Percentiles rank a stretch among this genome's conserved stretches.
Evolutionary conservation across 1,140 invertebrate genomes (phyloP).

Genomic region (Sipha flava): DNA sequence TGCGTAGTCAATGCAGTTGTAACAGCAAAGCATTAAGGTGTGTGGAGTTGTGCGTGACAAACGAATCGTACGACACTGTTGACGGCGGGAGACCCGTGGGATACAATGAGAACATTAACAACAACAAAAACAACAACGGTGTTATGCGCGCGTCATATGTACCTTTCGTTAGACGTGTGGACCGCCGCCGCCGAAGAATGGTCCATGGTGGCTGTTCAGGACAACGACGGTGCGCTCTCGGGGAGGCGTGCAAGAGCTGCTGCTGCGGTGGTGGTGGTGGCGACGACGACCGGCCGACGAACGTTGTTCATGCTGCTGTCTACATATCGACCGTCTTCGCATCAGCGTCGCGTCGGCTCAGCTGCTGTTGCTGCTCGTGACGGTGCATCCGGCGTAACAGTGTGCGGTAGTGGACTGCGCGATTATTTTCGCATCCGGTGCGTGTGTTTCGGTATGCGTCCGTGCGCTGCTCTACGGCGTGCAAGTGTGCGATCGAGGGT

Average conservation of each 20-base stretch:
- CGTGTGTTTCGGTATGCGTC: too few relatives aligned
- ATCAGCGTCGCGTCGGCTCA: neutral
- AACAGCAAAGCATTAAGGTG: too few relatives aligned
- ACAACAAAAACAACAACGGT: too few relatives aligned
- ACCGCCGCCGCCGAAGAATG: neutral
- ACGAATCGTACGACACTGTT: too few relatives aligned
- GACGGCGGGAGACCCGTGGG: too few relatives aligned
- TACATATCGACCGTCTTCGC: neutral
- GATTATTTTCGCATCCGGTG: neutral
- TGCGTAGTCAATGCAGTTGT: too few relatives aligned
- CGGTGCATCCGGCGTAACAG: neutral
- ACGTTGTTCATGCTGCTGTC: neutral
- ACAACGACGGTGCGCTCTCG: neutral
- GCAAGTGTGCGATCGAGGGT: too few relatives aligned
- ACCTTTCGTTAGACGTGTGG: neutral
- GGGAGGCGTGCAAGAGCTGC: neutral
- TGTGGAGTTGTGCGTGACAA: too few relatives aligned
- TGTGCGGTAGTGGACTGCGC: neutral
- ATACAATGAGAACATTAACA: too few relatives aligned
- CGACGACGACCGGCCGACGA: neutral
- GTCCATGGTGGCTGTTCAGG: slow-evolving; percentile 5
- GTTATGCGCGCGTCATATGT: too few relatives aligned
- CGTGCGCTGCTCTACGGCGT: too few relatives aligned
- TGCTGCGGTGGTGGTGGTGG: neutral
- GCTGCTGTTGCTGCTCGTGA: neutral